Evolutionary conservation across 2,113 vertebrate genomes (phyloP).

Genomic region (Phaethon lepturus): DNA sequence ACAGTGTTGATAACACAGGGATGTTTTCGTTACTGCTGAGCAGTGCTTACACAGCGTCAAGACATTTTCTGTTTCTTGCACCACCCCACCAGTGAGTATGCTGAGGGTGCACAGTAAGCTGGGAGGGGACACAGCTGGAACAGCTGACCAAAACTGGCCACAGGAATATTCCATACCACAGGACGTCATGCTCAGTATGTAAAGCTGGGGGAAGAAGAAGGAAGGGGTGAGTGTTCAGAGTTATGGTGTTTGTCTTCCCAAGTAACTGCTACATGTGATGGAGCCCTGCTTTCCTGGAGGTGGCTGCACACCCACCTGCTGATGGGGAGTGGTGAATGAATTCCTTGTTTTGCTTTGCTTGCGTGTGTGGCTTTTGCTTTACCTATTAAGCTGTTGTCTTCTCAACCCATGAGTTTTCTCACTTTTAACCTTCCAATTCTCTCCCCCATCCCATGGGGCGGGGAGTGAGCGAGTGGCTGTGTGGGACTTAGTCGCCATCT

Average conservation of each 20-base stretch:
- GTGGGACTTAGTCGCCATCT: not conserved
- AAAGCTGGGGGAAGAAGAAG: not conserved
- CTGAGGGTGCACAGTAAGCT: not conserved
- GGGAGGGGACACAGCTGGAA: not conserved
- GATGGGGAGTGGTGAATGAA: fast-evolving
- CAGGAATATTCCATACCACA: not conserved
- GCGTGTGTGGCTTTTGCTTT: fast-evolving
- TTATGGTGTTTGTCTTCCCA: not conserved
- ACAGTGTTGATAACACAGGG: not conserved
- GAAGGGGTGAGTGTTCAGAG: fast-evolving
- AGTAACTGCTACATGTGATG: fast-evolving
- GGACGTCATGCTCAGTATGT: not conserved
- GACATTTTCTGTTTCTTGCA: not conserved
- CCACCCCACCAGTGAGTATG: not conserved
- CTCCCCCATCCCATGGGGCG: too few species aligned
- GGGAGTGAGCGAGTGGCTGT: fast-evolving
- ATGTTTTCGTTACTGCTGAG: not conserved
- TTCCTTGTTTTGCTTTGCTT: not conserved
- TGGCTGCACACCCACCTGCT: not conserved
- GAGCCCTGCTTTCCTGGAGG: not conserved
- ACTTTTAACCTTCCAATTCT: not conserved
- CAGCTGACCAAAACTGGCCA: not conserved
- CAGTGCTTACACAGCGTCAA: not conserved
- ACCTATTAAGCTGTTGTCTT: not conserved
- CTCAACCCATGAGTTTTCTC: not conserved